Conservation (phyloP, 1,140 invertebrate genomes). For the Hypsibius dujardini region DNA sequence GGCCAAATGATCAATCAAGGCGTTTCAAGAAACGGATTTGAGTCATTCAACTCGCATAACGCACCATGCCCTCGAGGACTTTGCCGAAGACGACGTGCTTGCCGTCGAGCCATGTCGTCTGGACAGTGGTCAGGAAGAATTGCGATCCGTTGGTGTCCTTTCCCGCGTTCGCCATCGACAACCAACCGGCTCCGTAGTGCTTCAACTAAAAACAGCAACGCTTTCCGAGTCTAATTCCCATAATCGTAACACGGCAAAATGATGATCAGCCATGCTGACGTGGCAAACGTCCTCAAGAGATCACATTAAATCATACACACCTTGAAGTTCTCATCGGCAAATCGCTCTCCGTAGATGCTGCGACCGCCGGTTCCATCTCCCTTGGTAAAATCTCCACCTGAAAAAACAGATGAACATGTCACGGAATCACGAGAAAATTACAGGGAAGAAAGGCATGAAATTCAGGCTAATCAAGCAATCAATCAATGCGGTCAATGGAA, state of each 20-base stretch:
- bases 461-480: too few species aligned
- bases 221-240: too few species aligned
- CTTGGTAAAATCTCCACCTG: slow-evolving; percentile 57
- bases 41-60: slow-evolving; percentile 22
- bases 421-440: too few species aligned
- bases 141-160: slow-evolving; percentile 96
- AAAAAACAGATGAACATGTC: neutral
- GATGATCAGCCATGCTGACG: too few species aligned
- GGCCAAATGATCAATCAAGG: too few species aligned
- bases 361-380: slow-evolving; percentile 75
- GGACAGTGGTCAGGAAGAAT: slow-evolving; percentile 83
- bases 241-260: too few species aligned
- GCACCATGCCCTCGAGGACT: slow-evolving; percentile 71
- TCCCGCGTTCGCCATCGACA: slow-evolving; percentile 88
- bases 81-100: slow-evolving; percentile 86
- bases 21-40: too few species aligned
- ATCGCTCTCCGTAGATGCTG: slow-evolving; percentile 81
- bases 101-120: slow-evolving; percentile 85
- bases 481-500: too few species aligned
- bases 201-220: slow-evolving; percentile 38
- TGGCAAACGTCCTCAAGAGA: too few species aligned
- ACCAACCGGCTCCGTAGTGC: slow-evolving; percentile 65
- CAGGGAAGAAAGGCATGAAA: too few species aligned
- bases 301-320: neutral
- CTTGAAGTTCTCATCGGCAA: slow-evolving; percentile 92